Evolutionary conservation across 2,113 vertebrate species (phyloP).

Genomic region (Chionis minor): DNA sequence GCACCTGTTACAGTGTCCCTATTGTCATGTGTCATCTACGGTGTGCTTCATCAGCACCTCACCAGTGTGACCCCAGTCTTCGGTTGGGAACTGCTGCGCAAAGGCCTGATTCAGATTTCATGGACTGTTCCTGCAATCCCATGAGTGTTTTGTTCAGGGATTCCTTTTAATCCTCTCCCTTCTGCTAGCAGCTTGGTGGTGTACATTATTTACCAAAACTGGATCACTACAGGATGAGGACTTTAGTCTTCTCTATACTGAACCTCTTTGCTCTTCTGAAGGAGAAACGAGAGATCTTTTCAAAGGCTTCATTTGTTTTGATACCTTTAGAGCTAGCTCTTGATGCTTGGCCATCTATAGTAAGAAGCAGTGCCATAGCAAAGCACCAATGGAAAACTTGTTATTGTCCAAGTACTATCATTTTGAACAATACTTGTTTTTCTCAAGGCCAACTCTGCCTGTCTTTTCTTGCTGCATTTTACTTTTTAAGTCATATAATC

Average conservation of each 20-base stretch:
- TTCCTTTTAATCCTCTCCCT: neutral
- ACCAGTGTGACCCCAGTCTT: neutral
- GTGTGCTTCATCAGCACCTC: neutral
- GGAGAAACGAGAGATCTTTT: neutral
- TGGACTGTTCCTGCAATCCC: neutral
- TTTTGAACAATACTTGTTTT: neutral
- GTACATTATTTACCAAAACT: neutral
- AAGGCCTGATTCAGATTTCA: neutral
- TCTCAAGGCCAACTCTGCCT: neutral
- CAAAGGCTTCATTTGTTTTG: neutral
- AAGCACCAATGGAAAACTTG: neutral
- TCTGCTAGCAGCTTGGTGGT: neutral
- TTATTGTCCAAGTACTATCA: neutral
- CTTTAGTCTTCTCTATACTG: neutral
- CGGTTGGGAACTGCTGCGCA: fast-evolving
- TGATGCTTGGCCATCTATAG: neutral
- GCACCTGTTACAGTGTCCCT: neutral
- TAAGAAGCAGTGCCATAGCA: neutral
- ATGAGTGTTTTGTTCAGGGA: neutral
- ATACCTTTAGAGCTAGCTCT: neutral
- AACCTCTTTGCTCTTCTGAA: neutral
- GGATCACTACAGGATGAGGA: neutral
- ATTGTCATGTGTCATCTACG: neutral
- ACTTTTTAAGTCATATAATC: neutral
- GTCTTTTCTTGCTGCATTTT: neutral